Evolutionary conservation across 2,888 invertebrate species (phyloP).

Genomic region (Platerodrilus igneus): DNA sequence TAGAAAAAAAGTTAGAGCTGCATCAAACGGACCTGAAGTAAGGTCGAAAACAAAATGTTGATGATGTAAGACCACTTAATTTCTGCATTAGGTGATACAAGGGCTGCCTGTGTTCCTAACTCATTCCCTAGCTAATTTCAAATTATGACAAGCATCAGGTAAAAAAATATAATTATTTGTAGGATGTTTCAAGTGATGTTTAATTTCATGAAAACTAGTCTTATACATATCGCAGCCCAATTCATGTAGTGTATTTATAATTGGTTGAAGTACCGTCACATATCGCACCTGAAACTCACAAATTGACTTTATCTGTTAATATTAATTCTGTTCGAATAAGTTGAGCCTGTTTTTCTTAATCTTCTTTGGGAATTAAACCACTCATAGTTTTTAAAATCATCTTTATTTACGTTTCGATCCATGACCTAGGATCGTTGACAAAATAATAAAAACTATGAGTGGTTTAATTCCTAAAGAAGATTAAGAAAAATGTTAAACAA

Average conservation of each 20-base stretch:
- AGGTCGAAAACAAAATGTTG: no score
- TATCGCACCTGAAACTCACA: slow-evolving; percentile 14
- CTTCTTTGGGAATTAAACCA: slow-evolving; percentile 10
- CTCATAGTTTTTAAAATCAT: no score
- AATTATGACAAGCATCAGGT: slow-evolving; percentile 18
- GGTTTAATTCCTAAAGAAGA: no score
- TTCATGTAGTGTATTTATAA: slow-evolving; percentile 7
- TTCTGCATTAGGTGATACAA: slow-evolving; percentile 6
- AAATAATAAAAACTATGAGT: no score
- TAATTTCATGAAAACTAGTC: slow-evolving; percentile 9
- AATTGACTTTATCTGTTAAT: slow-evolving; percentile 7
- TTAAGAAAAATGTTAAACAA: no score
- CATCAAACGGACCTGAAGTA: no score
- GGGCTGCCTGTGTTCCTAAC: slow-evolving; percentile 12
- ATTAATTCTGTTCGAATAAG: slow-evolving; percentile 9
- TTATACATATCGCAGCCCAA: slow-evolving; percentile 14
- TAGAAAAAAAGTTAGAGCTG: no score
- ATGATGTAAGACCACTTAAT: slow-evolving; percentile 9
- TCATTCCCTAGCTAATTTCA: slow-evolving; percentile 16
- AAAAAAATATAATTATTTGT: slow-evolving; percentile 10
- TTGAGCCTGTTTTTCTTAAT: slow-evolving; percentile 11
- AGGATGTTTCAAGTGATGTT: slow-evolving; percentile 15
- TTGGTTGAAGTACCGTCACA: slow-evolving; percentile 13
- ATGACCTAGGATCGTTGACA: no score
- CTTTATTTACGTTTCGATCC: no score